Base-by-base conservation (phyloP, 2,888 invertebrate species). In the Nymphalis urticae region DNA sequence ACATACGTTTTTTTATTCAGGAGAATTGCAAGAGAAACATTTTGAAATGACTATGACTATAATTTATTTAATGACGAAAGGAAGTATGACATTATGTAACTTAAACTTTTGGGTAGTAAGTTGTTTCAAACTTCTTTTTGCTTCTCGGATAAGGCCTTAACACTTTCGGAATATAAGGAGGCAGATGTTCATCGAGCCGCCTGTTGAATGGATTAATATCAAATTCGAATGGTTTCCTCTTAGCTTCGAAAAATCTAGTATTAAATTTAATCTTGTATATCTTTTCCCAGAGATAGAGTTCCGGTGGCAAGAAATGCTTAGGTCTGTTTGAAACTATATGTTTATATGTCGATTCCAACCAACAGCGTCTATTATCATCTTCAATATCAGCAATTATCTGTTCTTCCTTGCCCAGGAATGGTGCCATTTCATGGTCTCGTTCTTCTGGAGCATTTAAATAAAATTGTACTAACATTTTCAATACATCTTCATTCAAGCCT, bases 271-370 rank as follows among this genome's bases (percentile, higher is more conserved):
- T 94, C 84, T 97, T 96, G 83, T 97, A 98, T 73, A 98, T 96
- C 74, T 94, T 94, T 81, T 97, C 97, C 97, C 97, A 98, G 68
- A 94, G 84, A 79, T 96, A 96, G 48, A 95, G 89, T 89, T 97
- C 97, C 27, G 96, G 96, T 16, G 86, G 69, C 58, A 94, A 85
- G 24, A 93, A 88, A 79, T 94, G 94, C 68, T 94, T 93, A 0
- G 95, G 94, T 73, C 96, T 93, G 81, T 96, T 96, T 2, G 96
- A 90, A 65, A 94, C 90, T 73, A 97, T 80, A 82, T 95, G 93
- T 80, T 96, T 96, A 78, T 95, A 96, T 66, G 86, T 90, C 1
- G 89, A 79, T 82, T 97, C 96, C 48, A 97, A 85, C 94, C 97
- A 97, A 68, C 85, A 86, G 48, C 97, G 93, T 77, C 93, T 94